Conservation (phyloP, 2,113 vertebrate genomes). For the Polypterus bichir region DNA sequence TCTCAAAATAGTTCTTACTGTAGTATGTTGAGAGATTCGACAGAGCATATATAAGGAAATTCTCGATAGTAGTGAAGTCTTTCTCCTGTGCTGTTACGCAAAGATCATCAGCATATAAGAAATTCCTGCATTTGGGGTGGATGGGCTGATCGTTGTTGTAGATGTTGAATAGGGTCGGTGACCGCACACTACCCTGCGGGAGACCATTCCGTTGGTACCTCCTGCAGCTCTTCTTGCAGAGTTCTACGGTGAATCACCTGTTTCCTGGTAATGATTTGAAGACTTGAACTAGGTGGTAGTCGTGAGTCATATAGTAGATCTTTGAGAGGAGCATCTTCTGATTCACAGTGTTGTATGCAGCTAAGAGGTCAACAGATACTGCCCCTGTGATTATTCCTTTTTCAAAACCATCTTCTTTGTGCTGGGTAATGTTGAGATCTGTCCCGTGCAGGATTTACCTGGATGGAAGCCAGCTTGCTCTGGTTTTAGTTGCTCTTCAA, state of each 20-base stretch:
- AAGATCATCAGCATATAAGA: too few relatives aligned
- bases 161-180: too few relatives aligned
- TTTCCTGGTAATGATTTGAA: background rate
- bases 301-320: background rate
- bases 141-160: too few relatives aligned
- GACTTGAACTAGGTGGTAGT: background rate
- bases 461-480: background rate
- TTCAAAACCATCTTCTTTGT: conserved; percentile 7
- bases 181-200: background rate
- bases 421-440: conserved; percentile 2
- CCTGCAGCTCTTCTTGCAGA: background rate
- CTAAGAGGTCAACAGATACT: background rate
- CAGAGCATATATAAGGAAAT: too few relatives aligned
- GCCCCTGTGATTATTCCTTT: background rate
- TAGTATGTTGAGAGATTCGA: too few relatives aligned
- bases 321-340: background rate
- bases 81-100: too few relatives aligned
- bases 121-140: too few relatives aligned
- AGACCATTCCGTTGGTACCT: background rate
- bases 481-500: background rate
- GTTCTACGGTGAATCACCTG: background rate
- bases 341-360: background rate
- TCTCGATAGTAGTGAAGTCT: too few relatives aligned
- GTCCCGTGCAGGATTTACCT: background rate
- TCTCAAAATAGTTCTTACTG: too few relatives aligned